Evolutionary conservation across 2,888 invertebrate species (phyloP).

Genomic region (Melipona beecheii): DNA sequence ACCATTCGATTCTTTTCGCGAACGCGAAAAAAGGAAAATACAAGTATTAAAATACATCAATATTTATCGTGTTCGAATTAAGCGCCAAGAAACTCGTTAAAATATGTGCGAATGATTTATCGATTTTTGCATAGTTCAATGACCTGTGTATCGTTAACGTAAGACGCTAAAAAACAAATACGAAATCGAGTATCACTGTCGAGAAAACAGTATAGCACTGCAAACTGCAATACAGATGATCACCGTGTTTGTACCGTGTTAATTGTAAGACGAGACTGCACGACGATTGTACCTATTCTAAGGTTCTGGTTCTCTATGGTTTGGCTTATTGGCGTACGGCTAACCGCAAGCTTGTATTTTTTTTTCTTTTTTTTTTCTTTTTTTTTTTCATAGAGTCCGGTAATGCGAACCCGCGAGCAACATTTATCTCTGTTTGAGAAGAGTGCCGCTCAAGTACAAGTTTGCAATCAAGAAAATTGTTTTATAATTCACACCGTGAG

Average conservation of each 20-base stretch:
- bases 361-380: not conserved
- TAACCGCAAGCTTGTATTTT: constrained; percentile 6
- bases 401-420: constrained; percentile 1
- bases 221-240: not conserved
- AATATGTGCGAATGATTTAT: no score
- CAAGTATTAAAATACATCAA: no score
- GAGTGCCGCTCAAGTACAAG: not conserved
- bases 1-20: no score
- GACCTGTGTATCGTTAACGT: no score
- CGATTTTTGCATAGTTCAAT: no score
- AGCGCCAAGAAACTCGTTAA: no score
- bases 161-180: no score
- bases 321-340: constrained; percentile 27
- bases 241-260: not conserved
- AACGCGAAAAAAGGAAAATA: no score
- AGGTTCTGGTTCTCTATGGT: constrained; percentile 13
- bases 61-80: no score
- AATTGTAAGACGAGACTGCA: not conserved
- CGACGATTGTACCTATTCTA: not conserved
- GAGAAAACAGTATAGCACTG: not conserved
- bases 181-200: no score
- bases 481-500: not conserved
- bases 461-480: not conserved
- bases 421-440: not conserved
- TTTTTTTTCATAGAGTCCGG: constrained; percentile 3